Evolutionary conservation across 2,113 vertebrate genomes (phyloP), one percentile per base, ranked within the genome.

Genomic region (Fregetta grallaria): DNA sequence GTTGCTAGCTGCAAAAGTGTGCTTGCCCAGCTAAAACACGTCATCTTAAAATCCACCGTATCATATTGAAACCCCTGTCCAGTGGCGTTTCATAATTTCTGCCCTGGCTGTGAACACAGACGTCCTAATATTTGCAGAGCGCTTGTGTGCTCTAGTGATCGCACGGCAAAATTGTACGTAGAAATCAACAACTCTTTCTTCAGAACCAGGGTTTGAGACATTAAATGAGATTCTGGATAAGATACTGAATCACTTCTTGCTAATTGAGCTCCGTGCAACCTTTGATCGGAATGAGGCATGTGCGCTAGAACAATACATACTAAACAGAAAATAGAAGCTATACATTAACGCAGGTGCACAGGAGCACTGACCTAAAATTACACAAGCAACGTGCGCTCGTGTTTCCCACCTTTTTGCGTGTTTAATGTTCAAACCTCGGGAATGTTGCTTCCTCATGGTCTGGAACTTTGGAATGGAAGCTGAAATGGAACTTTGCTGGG

Each of bases 301-400:
- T 82, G 47, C 42, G 45, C 10, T 61, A 4, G 26, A 72, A 16
- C 6, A 45, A 36, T 78, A 62, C 83, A 56, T 47, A 32, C 8
- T 3, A 32, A 77, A 77, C 40, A 23, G 61, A 72, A 81, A 76
- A 44, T 32, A 38, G 73, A 62, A 86, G 34, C 55, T 53, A 1
- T 30, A 15, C 23, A 7, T 71, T 53, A 71, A 65, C 3, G 4
- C 12, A 56, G 29, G n/a, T 45, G 27, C 19, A 6, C 0, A 2
- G 55, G 44, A 58, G 38, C n/a, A 5, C 15, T 13, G 68, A 42
- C 47, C 44, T 71, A 45, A 34, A 42, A 58, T 65, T 42, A 16
- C 26, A 9, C 4, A 4, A 52, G 10, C 11, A 45, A 13, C 1
- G 0, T 27, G 22, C 3, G 0, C 32, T 47, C 5, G 0, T 38